Base-by-base conservation (phyloP, 2,888 invertebrate species). In the Netelia melanura region DNA sequence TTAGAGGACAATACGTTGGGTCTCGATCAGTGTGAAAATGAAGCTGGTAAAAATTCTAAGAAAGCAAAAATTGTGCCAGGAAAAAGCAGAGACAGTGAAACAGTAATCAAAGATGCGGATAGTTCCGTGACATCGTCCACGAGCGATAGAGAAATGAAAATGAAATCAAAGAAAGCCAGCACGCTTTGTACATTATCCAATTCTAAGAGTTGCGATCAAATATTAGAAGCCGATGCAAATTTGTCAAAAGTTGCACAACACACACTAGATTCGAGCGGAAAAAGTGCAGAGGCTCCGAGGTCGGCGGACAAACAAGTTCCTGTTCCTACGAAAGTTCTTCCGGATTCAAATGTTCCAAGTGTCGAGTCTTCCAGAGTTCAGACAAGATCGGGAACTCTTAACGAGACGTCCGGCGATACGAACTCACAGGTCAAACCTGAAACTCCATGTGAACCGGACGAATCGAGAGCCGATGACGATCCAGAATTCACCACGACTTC, bases 1-100 rank as follows among this genome's bases (percentile, higher is more conserved):
- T 96, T 96, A 86, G 96, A 95, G 90, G 94, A 94, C 62, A 38
- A 38, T 6, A 85, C 91, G 86, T 83, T 92, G 84, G 85, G 90
- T 84, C 23, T 93, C 76, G 92, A 93, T 23, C 89, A 90, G 76
- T 88, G 89, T 30, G 92, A 92, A 56, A 90, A 89, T 83, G 91
- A 92, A 8, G 71, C 74, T 0, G 78, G 71, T 10, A 89, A 89
- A 81, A 88, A 91, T 38, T 86, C 89, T 14, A 92, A 93, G 81
- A 92, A 91, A 76, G 89, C 90, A 14, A 92, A 90, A 88, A 87
- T 90, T 54, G 80, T 87, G 10, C 65, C 87, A 8, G 88, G 75
- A 23, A 91, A 90, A 79, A 77, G 11, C 14, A 43, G 56, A 30
- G 74, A 75, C n/a, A 75, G 38, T 30, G 64, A 78, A 44, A 56